Evolutionary conservation across 1,140 invertebrate genomes (phyloP), one percentile per base, ranked within the genome.

Genomic region (Tetragonula clypearis): DNA sequence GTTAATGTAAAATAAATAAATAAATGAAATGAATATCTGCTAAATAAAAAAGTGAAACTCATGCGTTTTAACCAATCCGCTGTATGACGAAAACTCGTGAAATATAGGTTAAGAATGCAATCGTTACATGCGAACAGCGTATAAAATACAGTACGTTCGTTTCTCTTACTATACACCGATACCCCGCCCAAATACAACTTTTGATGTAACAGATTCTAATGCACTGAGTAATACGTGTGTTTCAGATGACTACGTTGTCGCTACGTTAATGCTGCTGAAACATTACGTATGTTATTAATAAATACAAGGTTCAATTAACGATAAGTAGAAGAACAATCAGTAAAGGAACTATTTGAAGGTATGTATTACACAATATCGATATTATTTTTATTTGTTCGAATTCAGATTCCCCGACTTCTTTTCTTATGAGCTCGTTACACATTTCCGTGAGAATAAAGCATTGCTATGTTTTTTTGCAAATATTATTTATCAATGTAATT

Each of bases 131-230:
- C 11, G 49, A 79, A 84, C 12, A 26, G 15, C 15, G 21, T 30
- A 21, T 53, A n/a, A 83, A 55, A 35, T 53, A 86, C n/a, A 49
- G 41, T 49, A 49, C 41, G 41, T 49, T 79, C 71, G 69, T 79
- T 69, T 30, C 41, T 62, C 78, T 53, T 12, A 76, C 79, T 11
- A 41, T 8, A 82, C n/a, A 19, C 17, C 41, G 26, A 84, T 77
- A 93, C 93, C 93, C 93, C 93, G 92, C 93, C 93, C 93, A 91
- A 84, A 93, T 91, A 91, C 88, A 85, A 93, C 73, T 91, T 35
- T 35, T 92, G 82, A 23, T 62, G 71, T 86, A 87, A 87, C 88
- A 89, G 87, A 85, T 86, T 90, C 88, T 74, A 76, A 53, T 23
- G 68, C 30, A 56, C 56, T 23, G 26, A 82, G 79, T 72, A 77